Evolutionary conservation across 2,888 invertebrate genomes (phyloP).

Genomic region (Strigamia maritima): DNA sequence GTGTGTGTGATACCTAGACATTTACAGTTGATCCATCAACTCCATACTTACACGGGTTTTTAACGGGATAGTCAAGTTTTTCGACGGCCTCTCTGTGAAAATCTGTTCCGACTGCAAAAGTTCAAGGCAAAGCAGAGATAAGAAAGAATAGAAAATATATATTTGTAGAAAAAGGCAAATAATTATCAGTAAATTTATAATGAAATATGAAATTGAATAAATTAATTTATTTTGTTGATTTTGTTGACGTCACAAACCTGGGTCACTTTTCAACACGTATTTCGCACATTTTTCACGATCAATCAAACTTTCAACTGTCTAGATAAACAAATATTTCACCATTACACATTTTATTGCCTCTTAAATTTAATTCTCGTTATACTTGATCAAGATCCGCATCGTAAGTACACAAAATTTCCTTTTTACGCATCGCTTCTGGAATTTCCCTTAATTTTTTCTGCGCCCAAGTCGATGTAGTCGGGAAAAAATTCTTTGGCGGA

Average conservation of each 20-base stretch:
- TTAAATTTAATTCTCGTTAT: too few species aligned
- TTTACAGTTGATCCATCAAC: background rate
- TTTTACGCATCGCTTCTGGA: background rate
- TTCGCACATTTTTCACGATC: background rate
- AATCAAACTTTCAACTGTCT: background rate
- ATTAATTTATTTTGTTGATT: too few species aligned
- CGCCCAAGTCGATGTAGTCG: background rate
- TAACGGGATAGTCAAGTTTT: background rate
- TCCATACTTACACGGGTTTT: conserved; percentile 4
- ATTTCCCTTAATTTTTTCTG: background rate
- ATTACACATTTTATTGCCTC: too few species aligned
- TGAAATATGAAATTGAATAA: too few species aligned
- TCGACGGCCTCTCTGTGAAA: background rate
- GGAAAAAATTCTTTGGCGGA: background rate
- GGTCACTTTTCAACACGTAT: background rate
- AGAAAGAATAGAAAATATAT: background rate
- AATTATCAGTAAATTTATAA: too few species aligned
- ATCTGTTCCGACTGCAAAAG: background rate
- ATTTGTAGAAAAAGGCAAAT: too few species aligned
- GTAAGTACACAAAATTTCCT: background rate
- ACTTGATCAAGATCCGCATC: background rate
- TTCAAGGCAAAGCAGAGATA: background rate
- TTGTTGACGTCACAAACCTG: background rate
- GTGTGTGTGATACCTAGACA: too few species aligned
- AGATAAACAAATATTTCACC: background rate